A percentile compares a stretch with the other conserved stretches of the same genome.
Evolutionary conservation across 2,797 vertebrate species (phyloP).

Genomic region (Catostomus latipinnis): DNA sequence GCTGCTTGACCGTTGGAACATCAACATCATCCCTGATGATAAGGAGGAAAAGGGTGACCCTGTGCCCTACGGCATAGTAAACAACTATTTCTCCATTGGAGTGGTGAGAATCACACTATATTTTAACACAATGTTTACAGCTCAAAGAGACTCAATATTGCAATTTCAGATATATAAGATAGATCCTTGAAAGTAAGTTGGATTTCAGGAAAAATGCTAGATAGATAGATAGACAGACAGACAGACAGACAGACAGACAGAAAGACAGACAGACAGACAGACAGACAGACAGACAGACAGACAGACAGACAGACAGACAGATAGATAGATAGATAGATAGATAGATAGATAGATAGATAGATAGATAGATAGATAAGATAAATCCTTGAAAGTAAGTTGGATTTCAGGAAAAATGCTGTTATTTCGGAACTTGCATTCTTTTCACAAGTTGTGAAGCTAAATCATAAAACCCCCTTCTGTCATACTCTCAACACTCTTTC

Average conservation of each 20-base stretch:
- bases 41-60: conserved; percentile 89
- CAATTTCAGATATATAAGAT: neutral
- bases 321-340: no score
- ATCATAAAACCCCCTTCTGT: neutral
- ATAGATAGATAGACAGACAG: no score
- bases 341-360: no score
- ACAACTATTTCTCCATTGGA: conserved; percentile 97
- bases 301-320: no score
- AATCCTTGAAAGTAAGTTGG: neutral
- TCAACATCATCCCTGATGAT: conserved; percentile 87
- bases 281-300: no score
- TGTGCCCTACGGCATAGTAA: conserved; percentile 91
- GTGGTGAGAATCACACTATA: conserved; percentile 82
- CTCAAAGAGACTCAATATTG: neutral
- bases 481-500: neutral
- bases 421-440: neutral
- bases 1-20: conserved; percentile 93
- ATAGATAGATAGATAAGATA: neutral
- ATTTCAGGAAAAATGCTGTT: neutral
- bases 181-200: neutral
- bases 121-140: neutral
- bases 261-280: no score
- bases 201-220: neutral
- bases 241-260: no score
- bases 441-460: neutral